Percentiles rank a stretch among this genome's conserved stretches.
Conservation (phyloP, 2,113 vertebrate species). For the Marmota monax region DNA sequence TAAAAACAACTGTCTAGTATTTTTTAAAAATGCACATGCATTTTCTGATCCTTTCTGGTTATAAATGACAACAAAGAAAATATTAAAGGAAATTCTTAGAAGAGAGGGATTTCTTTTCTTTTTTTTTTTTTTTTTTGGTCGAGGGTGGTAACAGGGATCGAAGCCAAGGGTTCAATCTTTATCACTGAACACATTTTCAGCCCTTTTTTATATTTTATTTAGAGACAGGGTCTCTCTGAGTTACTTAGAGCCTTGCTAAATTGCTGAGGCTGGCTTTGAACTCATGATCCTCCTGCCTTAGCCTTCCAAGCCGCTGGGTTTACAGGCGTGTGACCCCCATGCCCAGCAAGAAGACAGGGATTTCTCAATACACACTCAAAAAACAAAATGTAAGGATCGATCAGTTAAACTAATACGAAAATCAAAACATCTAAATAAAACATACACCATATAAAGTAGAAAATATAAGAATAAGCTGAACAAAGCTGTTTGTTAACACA, state of each 20-base stretch:
- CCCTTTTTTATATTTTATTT: no score
- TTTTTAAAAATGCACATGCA: not conserved
- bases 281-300: no score
- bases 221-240: no score
- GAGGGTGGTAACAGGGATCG: no score
- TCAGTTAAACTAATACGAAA: not conserved
- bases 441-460: not conserved
- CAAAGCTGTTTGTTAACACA: not conserved
- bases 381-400: not conserved
- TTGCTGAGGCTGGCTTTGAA: no score
- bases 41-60: conserved; percentile 4
- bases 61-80: conserved; percentile 39
- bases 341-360: not conserved
- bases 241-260: no score
- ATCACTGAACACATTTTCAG: no score
- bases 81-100: not conserved
- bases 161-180: no score
- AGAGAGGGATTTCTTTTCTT: conserved; percentile 8
- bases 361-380: conserved; percentile 32
- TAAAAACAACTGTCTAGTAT: not conserved
- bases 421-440: conserved; percentile 31
- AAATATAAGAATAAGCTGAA: not conserved
- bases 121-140: no score
- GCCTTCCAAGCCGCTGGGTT: no score
- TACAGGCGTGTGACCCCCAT: no score